Evolutionary conservation across 2,797 vertebrate species (phyloP), one percentile per base, ranked within the genome.

Genomic region (Otus scops): DNA sequence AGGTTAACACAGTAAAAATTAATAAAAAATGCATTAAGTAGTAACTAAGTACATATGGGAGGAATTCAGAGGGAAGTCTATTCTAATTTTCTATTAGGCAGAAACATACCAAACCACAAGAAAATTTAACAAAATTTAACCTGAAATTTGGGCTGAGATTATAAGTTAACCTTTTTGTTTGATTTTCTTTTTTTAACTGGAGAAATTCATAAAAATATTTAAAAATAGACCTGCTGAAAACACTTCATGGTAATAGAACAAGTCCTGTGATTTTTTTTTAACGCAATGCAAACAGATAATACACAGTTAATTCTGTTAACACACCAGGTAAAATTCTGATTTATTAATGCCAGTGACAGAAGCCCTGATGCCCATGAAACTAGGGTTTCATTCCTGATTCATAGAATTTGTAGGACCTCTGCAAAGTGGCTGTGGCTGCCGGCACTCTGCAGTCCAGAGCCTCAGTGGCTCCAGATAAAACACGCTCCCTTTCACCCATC

Each of bases 1-100:
- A 63, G 51, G 77, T 85, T 81, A 91, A 51, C 41, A 47, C 24
- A n/a, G 28, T 50, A 80, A 85, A 80, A 95, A 92, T 41, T 50
- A 65, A 76, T 70, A 19, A 47, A 93, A 90, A 88, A 18, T 36
- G 10, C 48, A 64, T 70, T 39, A 85, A 86, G 41, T 85, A 61
- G 28, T 67, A 82, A 63, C 36, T 81, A 87, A 56, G 59, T 67
- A 47, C 48, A 34, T 70, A 56, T 41, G 16, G 26, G 68, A 76
- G 18, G 75, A 93, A 81, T 87, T 87, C 51, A 77, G 43, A 87
- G 30, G 34, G 45, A 87, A 67, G 23, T 57, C 54, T 60, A 1
- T 60, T 32, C 23, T 89, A 18, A 53, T 86, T 63, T 90, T 89
- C 41, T 74, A 0, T 53, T 79, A 57, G 59, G 92, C n/a, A 60